Evolutionary conservation across 2,797 vertebrate species (phyloP).

Genomic region (Chaetophractus vellerosus): DNA sequence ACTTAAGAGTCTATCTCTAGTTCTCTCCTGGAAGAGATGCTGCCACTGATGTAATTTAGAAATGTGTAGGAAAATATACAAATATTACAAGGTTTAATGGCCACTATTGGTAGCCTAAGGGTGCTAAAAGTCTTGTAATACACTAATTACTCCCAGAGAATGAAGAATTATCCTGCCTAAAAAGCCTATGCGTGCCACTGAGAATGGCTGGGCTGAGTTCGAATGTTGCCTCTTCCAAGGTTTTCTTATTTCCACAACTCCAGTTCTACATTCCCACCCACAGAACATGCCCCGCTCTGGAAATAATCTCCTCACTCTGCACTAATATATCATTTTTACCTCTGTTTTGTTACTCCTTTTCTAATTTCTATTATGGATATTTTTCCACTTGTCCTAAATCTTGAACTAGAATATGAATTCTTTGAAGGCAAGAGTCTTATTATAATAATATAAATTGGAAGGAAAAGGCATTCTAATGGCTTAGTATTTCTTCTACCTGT

Average conservation of each 20-base stretch:
- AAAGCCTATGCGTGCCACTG: background rate
- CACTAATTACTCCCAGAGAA: background rate
- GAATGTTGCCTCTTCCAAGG: background rate
- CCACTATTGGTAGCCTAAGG: rapidly evolving
- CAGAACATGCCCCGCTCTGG: background rate
- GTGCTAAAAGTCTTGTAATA: background rate
- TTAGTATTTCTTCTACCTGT: background rate
- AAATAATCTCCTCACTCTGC: background rate
- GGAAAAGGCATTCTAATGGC: background rate
- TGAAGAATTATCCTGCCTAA: background rate
- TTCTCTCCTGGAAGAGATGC: background rate
- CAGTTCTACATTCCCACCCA: background rate
- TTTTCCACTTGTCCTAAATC: background rate
- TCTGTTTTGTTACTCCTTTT: background rate
- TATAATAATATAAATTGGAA: conserved; percentile 1
- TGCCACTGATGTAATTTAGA: background rate
- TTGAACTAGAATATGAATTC: background rate
- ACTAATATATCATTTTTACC: background rate
- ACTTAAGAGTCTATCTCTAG: background rate
- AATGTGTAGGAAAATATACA: background rate
- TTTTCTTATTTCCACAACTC: background rate
- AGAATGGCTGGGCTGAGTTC: background rate
- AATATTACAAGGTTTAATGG: background rate
- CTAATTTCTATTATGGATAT: background rate
- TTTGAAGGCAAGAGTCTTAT: conserved; percentile 12